Base-by-base conservation (phyloP, 1,140 invertebrate species). In the Drosophila azteca region DNA sequence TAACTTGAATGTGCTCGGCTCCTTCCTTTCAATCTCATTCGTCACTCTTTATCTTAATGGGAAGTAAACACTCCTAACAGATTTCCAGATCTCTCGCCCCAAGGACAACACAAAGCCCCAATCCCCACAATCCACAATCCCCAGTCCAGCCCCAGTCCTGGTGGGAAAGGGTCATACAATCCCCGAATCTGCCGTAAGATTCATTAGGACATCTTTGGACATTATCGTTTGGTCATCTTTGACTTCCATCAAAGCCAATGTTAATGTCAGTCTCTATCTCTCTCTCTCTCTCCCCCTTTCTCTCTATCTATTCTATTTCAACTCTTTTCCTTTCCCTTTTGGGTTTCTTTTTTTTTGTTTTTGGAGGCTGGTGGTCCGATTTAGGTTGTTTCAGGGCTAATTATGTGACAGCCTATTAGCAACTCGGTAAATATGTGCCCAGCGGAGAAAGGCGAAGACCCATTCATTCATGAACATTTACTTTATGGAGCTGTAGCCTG, bases 321-420 rank as follows among this genome's bases (percentile, higher is more conserved):
- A 11, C 29, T 48, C 20, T 31, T 43, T 63, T 77, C 48, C 31
- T 49, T 71, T 70, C 78, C 82, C 79, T 85, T 87, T 26, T 26
- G 5, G 5, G 5, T 26, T 26, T 26, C 0, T 26, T 5, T 26
- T 26, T 26, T 50, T 31, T 44, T 24, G 54, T 45, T 20, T 53
- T 22, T 15, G 22, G 54, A 31, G 50, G 31, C 41, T 41, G n/a
- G 46, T 52, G 46, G 57, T 69, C 74, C 55, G 72, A 79, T 82
- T 88, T 76, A 66, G 51, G 83, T 82, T 88, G 77, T 85, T 77
- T 58, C 54, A 72, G 71, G 77, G 79, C 83, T 87, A 87, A 87
- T 87, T 87, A 87, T 87, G 83, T 87, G 83, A 87, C 83, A 87
- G 83, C 79, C 83, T 87, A 87, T 87, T 87, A 87, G 83, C 83